A percentile compares a stretch with the other conserved stretches of the same genome.
phyloP scores from a whole-genome alignment of 2,888 invertebrate species.

The Prosapia bicincta region DNA sequence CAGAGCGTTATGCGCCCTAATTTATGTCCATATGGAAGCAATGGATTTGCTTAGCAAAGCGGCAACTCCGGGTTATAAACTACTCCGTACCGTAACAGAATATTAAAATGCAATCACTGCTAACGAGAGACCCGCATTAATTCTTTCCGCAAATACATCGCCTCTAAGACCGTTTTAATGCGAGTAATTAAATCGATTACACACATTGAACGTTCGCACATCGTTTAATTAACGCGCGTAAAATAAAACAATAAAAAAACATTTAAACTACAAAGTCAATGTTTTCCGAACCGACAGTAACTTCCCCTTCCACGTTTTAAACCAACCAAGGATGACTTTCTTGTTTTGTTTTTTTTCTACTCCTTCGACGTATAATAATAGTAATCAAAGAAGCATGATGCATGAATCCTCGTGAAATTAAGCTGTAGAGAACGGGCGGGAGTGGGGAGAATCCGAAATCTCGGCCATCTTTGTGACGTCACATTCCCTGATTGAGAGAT shows the following conservation, averaged over 20 bases:
- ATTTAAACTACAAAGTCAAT: not conserved
- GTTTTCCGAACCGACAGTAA: constrained; percentile 19
- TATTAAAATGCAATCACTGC: not conserved
- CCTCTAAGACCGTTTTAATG: not conserved
- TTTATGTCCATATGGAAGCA: not conserved
- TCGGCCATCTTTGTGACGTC: constrained; percentile 22
- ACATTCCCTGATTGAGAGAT: constrained; percentile 19
- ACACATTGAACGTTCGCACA: not conserved
- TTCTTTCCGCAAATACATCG: not conserved
- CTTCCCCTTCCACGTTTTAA: constrained; percentile 15
- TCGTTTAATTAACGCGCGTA: not conserved
- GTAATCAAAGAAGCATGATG: constrained; percentile 32
- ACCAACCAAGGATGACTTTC: constrained; percentile 15
- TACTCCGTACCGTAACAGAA: not conserved
- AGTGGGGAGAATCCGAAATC: constrained; percentile 2
- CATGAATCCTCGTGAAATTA: constrained; percentile 32
- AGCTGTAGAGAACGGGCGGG: constrained; percentile 25
- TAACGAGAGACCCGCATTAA: not conserved
- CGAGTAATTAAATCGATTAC: not conserved
- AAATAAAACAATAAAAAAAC: not conserved
- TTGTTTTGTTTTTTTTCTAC: constrained; percentile 19
- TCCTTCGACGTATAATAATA: constrained; percentile 30
- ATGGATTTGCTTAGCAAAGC: not conserved
- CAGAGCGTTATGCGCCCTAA: not conserved
- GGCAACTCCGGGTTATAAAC: not conserved